These are phyloP conservation scores for Columba livia DNA, from an alignment of 2,113 vertebrate species.

Conservation along the genomic window DNA sequence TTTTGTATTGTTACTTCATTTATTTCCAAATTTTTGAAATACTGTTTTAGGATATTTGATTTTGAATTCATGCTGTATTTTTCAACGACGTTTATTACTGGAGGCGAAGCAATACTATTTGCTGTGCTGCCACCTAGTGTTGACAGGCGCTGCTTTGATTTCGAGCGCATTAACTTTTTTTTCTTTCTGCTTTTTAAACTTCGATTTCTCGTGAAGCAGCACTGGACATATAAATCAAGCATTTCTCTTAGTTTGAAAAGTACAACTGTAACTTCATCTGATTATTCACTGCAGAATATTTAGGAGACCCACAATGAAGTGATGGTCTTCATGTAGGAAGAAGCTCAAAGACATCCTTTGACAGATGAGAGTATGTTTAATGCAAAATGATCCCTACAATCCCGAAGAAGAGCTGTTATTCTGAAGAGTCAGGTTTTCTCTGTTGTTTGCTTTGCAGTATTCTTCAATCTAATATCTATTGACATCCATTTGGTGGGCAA, in stretches of 20 bases:
- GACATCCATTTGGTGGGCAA: not conserved
- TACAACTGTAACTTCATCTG: not conserved
- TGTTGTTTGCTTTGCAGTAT: not conserved
- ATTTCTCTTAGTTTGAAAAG: not conserved
- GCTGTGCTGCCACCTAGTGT: slow-evolving; percentile 72
- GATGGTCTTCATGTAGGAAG: not conserved
- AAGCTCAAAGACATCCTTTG: not conserved
- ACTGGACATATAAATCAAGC: not conserved
- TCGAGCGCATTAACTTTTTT: not conserved
- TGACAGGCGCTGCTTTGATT: not conserved
- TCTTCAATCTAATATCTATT: not conserved
- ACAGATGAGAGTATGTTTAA: not conserved
- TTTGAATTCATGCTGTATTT: not conserved
- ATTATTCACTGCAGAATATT: not conserved
- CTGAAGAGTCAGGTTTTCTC: rapidly evolving
- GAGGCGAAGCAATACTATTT: not conserved
- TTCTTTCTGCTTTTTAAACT: not conserved
- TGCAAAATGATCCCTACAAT: not conserved
- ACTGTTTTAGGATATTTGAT: not conserved
- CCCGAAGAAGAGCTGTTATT: not conserved
- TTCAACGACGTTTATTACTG: not conserved
- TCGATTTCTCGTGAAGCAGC: not conserved
- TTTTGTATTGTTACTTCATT: not conserved
- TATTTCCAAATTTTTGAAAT: not conserved
- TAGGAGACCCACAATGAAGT: not conserved